Evolutionary conservation across 2,888 invertebrate species (phyloP).

Genomic region (Rotaria sp.): DNA sequence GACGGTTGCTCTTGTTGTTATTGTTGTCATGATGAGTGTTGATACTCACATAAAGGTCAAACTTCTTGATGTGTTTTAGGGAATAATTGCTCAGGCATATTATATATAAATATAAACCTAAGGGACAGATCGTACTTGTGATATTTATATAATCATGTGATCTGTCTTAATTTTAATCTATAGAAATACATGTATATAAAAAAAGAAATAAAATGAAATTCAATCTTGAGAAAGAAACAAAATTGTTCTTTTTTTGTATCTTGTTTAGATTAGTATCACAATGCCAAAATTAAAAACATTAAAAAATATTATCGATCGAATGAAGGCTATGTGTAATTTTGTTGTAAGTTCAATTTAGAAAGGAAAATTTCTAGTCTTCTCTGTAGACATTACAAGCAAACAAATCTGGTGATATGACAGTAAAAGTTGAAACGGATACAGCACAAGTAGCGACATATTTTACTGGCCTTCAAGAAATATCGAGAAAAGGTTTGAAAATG

Average conservation of each 20-base stretch:
- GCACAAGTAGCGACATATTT: constrained; percentile 76
- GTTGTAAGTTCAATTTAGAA: constrained; percentile 56
- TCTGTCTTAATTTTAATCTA: neutral
- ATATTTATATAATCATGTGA: neutral
- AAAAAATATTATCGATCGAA: constrained; percentile 71
- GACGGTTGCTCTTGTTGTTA: neutral
- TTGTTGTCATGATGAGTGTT: neutral
- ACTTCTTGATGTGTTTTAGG: neutral
- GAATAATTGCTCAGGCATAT: neutral
- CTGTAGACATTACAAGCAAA: constrained; percentile 65
- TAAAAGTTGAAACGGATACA: constrained; percentile 72
- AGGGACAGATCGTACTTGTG: neutral
- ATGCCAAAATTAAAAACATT: constrained; percentile 71
- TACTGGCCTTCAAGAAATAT: constrained; percentile 60
- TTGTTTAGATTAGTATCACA: constrained; percentile 60
- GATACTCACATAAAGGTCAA: neutral
- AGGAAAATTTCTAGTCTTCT: constrained; percentile 57
- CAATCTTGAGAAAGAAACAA: too few species aligned
- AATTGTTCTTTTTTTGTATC: neutral
- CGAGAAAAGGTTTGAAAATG: constrained; percentile 38
- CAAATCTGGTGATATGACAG: constrained; percentile 61
- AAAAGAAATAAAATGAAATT: too few species aligned
- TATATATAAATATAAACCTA: neutral
- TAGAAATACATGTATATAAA: too few species aligned
- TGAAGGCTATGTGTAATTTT: constrained; percentile 70